phyloP scores from a whole-genome alignment of 1,140 invertebrate species.

The Philotrypesis tridentata region DNA sequence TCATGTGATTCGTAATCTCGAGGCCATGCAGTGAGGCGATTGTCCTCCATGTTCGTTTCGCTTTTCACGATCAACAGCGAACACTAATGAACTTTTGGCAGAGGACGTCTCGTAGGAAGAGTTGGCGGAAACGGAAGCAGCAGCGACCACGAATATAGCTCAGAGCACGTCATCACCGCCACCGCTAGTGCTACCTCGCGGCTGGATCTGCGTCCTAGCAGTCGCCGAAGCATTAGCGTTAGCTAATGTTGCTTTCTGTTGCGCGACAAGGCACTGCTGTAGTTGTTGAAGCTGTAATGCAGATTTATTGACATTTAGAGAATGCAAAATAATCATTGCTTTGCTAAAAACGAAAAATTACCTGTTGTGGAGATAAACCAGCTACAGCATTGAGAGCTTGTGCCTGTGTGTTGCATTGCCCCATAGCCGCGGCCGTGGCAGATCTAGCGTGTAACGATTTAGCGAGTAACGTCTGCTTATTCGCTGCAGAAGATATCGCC shows the following conservation, averaged over 20 bases:
- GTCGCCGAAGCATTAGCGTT: slow-evolving; percentile 59
- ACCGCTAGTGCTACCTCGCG: slow-evolving; percentile 49
- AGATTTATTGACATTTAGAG: background rate
- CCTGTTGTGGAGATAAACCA: slow-evolving; percentile 70
- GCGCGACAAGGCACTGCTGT: slow-evolving; percentile 69
- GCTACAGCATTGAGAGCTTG: slow-evolving; percentile 66
- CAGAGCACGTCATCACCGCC: slow-evolving; percentile 45
- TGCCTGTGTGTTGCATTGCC: slow-evolving; percentile 68
- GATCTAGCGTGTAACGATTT: slow-evolving; percentile 70
- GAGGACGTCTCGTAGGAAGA: background rate
- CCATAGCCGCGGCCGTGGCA: slow-evolving; percentile 63
- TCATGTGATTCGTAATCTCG: slow-evolving; percentile 45
- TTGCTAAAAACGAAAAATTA: slow-evolving; percentile 41
- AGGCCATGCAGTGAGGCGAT: slow-evolving; percentile 36
- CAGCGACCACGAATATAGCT: background rate
- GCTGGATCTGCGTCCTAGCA: slow-evolving; percentile 67
- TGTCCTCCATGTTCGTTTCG: background rate
- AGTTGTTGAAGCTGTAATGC: slow-evolving; percentile 69
- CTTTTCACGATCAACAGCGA: background rate
- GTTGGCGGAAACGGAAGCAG: background rate
- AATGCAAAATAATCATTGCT: background rate
- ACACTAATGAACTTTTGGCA: background rate
- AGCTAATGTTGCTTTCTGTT: slow-evolving; percentile 69
- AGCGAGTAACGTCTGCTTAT: slow-evolving; percentile 71
- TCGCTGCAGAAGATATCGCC: slow-evolving; percentile 65